Evolutionary conservation across 2,113 vertebrate species (phyloP).

Genomic region (Xyrauchen texanus): DNA sequence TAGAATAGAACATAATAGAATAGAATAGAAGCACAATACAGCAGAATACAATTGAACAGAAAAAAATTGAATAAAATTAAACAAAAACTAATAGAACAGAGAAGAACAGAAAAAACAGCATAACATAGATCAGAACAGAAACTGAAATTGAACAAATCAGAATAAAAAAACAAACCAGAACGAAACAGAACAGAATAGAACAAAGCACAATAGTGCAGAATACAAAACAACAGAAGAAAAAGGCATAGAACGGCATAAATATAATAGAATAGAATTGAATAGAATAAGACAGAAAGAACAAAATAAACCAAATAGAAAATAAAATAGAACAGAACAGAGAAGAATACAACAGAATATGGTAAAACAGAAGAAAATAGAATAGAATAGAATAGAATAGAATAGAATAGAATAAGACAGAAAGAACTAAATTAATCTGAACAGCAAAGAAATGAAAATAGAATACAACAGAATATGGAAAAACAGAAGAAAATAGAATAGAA

Average conservation of each 20-base stretch:
- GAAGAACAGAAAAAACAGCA: not conserved
- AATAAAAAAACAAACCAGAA: too few relatives aligned
- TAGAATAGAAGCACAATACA: not conserved
- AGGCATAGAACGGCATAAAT: too few relatives aligned
- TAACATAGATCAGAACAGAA: not conserved
- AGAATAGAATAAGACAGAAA: not conserved
- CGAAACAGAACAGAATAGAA: too few relatives aligned
- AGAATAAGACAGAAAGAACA: too few relatives aligned
- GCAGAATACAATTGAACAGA: not conserved
- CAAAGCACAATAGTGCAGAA: too few relatives aligned
- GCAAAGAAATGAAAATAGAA: not conserved
- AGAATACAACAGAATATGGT: not conserved
- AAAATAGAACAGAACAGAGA: not conserved
- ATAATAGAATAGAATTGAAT: too few relatives aligned
- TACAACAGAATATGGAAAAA: not conserved
- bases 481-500: not conserved
- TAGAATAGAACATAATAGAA: not conserved
- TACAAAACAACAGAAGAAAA: too few relatives aligned
- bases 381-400: not conserved
- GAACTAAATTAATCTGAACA: not conserved
- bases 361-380: too few relatives aligned
- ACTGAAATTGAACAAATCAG: too few relatives aligned
- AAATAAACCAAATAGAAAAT: not conserved
- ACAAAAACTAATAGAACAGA: not conserved
- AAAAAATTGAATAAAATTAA: not conserved